Percentiles rank a stretch among this genome's conserved stretches.
phyloP scores from a whole-genome alignment of 2,888 invertebrate species.

The Tiliacea aurago region DNA sequence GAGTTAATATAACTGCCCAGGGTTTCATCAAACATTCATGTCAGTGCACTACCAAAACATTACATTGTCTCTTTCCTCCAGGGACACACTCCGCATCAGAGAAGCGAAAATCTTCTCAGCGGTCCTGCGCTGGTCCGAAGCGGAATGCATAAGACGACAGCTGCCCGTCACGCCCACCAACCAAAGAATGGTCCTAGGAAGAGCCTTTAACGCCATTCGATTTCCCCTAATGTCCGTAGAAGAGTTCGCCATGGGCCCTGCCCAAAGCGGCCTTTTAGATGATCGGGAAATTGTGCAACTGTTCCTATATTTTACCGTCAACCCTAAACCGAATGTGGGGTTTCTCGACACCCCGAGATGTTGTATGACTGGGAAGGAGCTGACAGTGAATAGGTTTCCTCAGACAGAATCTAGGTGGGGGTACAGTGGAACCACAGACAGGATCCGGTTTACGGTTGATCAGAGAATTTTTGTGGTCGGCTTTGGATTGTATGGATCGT shows the following conservation, averaged over 20 bases:
- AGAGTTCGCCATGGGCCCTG: slow-evolving; percentile 95
- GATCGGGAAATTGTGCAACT: slow-evolving; percentile 94
- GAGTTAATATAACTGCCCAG: background rate
- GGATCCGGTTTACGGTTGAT: slow-evolving; percentile 95
- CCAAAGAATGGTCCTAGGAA: slow-evolving; percentile 92
- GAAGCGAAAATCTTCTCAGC: slow-evolving; percentile 95
- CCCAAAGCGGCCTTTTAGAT: slow-evolving; percentile 93
- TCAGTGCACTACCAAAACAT: background rate
- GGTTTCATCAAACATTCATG: background rate
- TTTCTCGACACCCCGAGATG: slow-evolving; percentile 94
- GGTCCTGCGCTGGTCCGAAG: slow-evolving; percentile 93
- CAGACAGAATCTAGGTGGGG: slow-evolving; percentile 96
- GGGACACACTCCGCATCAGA: slow-evolving; percentile 94
- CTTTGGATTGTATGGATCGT: slow-evolving; percentile 96
- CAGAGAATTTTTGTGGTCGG: slow-evolving; percentile 95
- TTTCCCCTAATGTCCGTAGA: slow-evolving; percentile 96
- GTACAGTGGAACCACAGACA: slow-evolving; percentile 95
- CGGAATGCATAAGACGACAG: slow-evolving; percentile 93
- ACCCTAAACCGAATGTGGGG: slow-evolving; percentile 94
- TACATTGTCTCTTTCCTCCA: slow-evolving; percentile 65
- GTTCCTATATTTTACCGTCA: slow-evolving; percentile 93
- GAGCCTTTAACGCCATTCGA: slow-evolving; percentile 93
- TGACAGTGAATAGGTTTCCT: slow-evolving; percentile 93
- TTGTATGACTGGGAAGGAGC: slow-evolving; percentile 94
- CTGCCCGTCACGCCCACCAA: slow-evolving; percentile 92